These are phyloP conservation scores for Peromyscus polionotus DNA, from an alignment of 2,113 vertebrate species.

Conservation along the genomic window DNA sequence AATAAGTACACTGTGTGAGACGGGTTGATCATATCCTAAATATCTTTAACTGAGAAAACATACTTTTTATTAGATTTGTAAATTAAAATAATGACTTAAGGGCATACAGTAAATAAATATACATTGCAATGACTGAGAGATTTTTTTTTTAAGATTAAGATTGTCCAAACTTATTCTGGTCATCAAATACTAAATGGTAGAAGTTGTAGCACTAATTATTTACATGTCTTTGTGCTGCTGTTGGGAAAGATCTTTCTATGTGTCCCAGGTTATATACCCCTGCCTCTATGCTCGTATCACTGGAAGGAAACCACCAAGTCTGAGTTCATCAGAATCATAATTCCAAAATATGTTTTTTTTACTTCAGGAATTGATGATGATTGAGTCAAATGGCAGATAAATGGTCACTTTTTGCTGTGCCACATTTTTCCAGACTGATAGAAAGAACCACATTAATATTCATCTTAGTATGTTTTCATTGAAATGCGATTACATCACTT, in stretches of 20 bases:
- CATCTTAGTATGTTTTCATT: not conserved
- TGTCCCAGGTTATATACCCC: not conserved
- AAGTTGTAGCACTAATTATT: not conserved
- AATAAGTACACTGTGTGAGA: not conserved
- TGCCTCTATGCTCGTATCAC: no score
- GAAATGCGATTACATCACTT: not conserved
- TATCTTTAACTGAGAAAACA: not conserved
- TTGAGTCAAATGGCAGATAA: not conserved
- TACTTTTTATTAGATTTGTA: not conserved
- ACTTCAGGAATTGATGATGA: conserved; percentile 13
- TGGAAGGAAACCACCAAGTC: not conserved
- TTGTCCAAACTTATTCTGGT: not conserved
- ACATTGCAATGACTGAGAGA: not conserved
- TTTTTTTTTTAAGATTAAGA: not conserved
- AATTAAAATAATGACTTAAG: not conserved
- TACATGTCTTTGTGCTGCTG: not conserved
- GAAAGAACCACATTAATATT: not conserved
- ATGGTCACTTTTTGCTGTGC: not conserved
- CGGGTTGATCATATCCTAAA: not conserved
- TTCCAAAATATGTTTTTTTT: no score
- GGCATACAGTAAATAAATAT: no score
- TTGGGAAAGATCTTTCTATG: not conserved
- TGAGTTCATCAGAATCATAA: not conserved
- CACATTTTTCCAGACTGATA: not conserved
- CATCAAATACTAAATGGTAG: not conserved